Conservation (phyloP, 2,113 vertebrate genomes). For the Calyptomena viridis region DNA sequence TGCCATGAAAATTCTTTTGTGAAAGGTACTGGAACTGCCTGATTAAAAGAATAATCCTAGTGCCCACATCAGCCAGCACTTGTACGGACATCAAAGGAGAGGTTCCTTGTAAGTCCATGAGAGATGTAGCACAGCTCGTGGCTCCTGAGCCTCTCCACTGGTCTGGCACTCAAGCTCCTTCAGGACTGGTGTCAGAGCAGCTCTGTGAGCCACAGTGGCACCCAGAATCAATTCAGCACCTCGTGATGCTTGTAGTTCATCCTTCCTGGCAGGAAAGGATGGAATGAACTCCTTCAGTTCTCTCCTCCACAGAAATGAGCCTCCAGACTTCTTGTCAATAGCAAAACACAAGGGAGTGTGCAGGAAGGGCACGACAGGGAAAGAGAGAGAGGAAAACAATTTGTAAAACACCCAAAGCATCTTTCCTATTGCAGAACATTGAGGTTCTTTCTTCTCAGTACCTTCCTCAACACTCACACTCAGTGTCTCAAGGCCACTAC, state of each 20-base stretch:
- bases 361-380: not conserved
- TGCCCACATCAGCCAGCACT: not conserved
- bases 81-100: not conserved
- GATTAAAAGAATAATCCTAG: not conserved
- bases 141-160: not conserved
- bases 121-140: not conserved
- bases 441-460: not conserved
- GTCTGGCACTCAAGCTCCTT: not conserved
- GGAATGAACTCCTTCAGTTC: not conserved
- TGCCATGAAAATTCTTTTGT: conserved; percentile 37
- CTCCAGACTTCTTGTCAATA: not conserved
- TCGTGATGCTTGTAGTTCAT: not conserved
- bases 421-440: not conserved
- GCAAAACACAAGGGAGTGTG: not conserved
- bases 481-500: not conserved
- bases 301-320: not conserved
- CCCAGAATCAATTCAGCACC: not conserved
- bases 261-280: not conserved
- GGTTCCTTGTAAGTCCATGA: not conserved
- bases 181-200: not conserved
- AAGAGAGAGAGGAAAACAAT: not conserved
- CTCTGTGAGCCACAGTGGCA: not conserved
- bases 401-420: not conserved
- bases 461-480: not conserved
- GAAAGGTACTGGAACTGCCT: not conserved